Base-by-base conservation (phyloP, 1,140 invertebrate species). In the Cataglyphis hispanica region DNA sequence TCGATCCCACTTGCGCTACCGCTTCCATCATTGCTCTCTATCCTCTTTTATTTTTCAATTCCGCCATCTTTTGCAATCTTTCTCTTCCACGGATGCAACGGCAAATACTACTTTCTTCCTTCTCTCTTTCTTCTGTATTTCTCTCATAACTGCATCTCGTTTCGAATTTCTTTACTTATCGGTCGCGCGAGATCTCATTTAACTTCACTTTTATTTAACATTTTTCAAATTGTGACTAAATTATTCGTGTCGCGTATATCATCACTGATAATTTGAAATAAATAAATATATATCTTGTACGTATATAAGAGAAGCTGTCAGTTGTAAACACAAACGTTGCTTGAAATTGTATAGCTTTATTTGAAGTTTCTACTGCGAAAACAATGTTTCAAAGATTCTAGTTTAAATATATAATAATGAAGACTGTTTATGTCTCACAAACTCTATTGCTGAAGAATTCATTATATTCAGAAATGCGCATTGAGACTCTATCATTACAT, bases 381-480 rank as follows among this genome's bases (percentile, higher is more conserved):
- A 72, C 31, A 22, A 5, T 1, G 11, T 34, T 58, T 56, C 22
- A 46, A 64, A 63, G 7, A 34, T 34, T 75, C 25, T 7, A 2
- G 3, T 34, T n/a, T 40, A 60, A 61, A 4, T 37, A 53, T n/a
- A 25, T 19, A 31, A 72, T 81, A 60, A 81, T 19, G 25, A 43
- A 70, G 37, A 81, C 19, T 22, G 67, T 53, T 16, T 53, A 3
- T 3, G 13, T 56, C 53, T 31, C 31, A 50, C 22, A 40, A 81
- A 60, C 7, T 80, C 22, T 4, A 25, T 43, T 25, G 31, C 19
- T 13, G 61, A 50, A 67, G 40, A 72, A 43, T 61, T 69, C 19
- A 83, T 60, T 72, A 72, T 37, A 19, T 70, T 81, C 78, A 53
- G 66, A 60, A 60, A 58, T 80, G 64, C 64, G 19, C 66, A 31